Conservation (phyloP, 2,113 vertebrate genomes). For the Sebastes schlegelii region DNA sequence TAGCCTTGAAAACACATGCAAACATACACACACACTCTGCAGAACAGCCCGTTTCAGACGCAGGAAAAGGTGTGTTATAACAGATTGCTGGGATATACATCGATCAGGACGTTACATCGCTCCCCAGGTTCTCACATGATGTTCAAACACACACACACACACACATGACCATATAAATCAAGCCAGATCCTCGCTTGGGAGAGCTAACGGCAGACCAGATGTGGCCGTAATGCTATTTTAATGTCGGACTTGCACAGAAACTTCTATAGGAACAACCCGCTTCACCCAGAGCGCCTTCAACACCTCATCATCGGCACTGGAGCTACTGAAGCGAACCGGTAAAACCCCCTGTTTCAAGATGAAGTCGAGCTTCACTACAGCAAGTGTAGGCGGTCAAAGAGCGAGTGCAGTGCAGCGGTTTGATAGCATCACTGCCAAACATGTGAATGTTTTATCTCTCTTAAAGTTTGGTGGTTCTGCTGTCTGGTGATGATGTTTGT, state of each 20-base stretch:
- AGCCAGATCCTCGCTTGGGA: conserved; percentile 9
- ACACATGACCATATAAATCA: conserved; percentile 1
- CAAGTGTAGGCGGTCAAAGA: conserved; percentile 14
- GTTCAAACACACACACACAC: background rate
- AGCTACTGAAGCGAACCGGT: conserved; percentile 19
- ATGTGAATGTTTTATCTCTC: conserved; percentile 57
- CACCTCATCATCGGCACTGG: conserved; percentile 30
- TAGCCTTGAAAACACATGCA: conserved; percentile 19
- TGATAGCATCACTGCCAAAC: conserved; percentile 43
- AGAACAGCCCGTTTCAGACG: background rate
- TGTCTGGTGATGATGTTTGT: conserved; percentile 59
- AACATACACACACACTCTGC: background rate
- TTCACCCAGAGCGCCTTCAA: conserved; percentile 24
- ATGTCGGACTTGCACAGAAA: conserved; percentile 22
- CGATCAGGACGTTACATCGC: conserved; percentile 19
- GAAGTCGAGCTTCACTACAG: conserved; percentile 14
- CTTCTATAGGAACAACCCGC: conserved; percentile 1
- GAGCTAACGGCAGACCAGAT: conserved; percentile 50
- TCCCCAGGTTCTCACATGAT: conserved; percentile 24
- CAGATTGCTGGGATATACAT: conserved; percentile 30
- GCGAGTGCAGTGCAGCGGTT: background rate
- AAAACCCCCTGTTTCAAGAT: conserved; percentile 24
- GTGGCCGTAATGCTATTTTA: conserved; percentile 57
- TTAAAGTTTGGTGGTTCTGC: conserved; percentile 39
- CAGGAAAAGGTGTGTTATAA: conserved; percentile 22